phyloP scores from a whole-genome alignment of 2,797 vertebrate species.

The Bryconaethiops microstoma region DNA sequence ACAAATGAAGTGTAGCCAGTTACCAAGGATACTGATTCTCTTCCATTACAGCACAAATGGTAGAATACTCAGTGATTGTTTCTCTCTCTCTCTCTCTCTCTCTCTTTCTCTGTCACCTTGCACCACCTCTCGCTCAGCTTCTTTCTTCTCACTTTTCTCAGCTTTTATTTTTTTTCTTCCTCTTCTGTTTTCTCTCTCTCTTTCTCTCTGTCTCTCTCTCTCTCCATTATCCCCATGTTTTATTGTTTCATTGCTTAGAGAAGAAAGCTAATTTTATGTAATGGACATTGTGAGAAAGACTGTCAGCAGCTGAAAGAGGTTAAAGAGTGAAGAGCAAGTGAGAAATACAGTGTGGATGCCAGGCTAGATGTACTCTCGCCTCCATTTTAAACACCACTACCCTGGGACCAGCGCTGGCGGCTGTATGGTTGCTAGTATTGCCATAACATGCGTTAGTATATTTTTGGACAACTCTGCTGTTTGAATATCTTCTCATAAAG shows the following conservation, averaged over 20 bases:
- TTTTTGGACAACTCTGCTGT: not conserved
- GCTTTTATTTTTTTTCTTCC: not conserved
- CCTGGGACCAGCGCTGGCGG: not conserved
- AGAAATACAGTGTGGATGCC: not conserved
- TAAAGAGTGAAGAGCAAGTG: not conserved
- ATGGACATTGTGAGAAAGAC: constrained; percentile 1
- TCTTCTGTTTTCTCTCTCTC: not conserved
- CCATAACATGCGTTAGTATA: not conserved
- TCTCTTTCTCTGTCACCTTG: constrained; percentile 54
- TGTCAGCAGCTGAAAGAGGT: not conserved
- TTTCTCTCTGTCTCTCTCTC: constrained; percentile 56
- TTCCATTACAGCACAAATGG: constrained; percentile 58
- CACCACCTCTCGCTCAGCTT: constrained; percentile 36
- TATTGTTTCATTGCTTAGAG: constrained; percentile 14
- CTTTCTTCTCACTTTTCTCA: not conserved
- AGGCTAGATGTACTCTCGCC: constrained; percentile 14
- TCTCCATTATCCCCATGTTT: constrained; percentile 19
- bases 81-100: not conserved
- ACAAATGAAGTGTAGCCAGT: constrained; percentile 76
- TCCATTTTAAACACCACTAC: constrained; percentile 28
- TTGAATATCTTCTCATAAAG: not conserved
- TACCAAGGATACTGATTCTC: constrained; percentile 79
- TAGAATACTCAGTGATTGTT: not conserved
- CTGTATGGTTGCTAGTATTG: not conserved
- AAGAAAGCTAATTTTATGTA: constrained; percentile 45